A percentile compares a stretch with the other conserved stretches of the same genome.
phyloP scores from a whole-genome alignment of 1,140 invertebrate species.

The Bombus pascuorum region DNA sequence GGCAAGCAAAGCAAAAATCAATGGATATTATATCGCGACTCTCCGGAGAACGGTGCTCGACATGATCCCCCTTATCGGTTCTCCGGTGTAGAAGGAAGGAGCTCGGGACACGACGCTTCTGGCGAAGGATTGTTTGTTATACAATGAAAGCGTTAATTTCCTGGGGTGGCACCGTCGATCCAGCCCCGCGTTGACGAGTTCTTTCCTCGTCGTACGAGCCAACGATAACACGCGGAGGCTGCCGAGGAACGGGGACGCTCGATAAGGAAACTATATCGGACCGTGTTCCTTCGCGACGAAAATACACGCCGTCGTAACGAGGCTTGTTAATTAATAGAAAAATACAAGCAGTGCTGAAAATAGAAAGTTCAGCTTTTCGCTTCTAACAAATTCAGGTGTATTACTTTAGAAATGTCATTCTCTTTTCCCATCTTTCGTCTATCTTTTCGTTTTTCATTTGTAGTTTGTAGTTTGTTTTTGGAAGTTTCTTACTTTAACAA shows the following conservation, averaged over 20 bases:
- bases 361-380: too few relatives aligned
- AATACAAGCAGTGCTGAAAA: neutral
- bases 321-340: constrained; percentile 61
- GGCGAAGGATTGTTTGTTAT: constrained; percentile 68
- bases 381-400: too few relatives aligned
- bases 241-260: constrained; percentile 40
- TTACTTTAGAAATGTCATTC: neutral
- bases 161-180: constrained; percentile 43
- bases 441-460: neutral
- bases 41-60: neutral
- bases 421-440: neutral
- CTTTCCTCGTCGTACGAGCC: neutral
- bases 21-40: constrained; percentile 70
- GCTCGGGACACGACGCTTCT: neutral
- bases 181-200: constrained; percentile 5
- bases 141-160: constrained; percentile 74
- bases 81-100: neutral
- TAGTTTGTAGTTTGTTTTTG: neutral
- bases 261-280: constrained; percentile 53
- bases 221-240: neutral
- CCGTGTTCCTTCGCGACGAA: constrained; percentile 1
- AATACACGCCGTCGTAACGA: constrained; percentile 17
- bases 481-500: neutral
- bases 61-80: constrained; percentile 47
- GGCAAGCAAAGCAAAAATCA: constrained; percentile 67